Percentiles rank a stretch among this genome's conserved stretches.
Conservation (phyloP, 2,113 vertebrate species). For the Formicarius rufipectus region DNA sequence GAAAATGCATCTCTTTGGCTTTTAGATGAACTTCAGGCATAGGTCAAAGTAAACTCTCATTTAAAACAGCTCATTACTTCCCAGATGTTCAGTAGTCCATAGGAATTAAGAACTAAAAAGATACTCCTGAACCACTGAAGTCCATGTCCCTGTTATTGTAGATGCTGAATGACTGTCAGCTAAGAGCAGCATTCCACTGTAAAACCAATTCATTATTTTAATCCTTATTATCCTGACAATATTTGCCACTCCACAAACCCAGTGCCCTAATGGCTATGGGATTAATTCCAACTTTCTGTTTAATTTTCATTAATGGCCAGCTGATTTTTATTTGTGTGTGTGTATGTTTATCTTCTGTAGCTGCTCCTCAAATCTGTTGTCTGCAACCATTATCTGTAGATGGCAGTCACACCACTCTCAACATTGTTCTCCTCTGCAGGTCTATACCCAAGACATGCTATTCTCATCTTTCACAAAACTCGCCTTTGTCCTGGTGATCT, state of each 20-base stretch:
- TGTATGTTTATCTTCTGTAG: not conserved
- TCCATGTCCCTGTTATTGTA: not conserved
- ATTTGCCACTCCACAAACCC: not conserved
- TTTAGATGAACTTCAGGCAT: not conserved
- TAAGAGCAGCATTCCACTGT: not conserved
- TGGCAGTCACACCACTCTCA: constrained; percentile 56
- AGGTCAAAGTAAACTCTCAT: not conserved
- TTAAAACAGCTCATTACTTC: not conserved
- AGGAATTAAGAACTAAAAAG: not conserved
- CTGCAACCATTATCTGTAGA: constrained; percentile 39
- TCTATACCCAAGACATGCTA: not conserved
- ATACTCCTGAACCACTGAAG: not conserved
- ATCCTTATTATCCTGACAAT: not conserved
- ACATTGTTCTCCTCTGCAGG: not conserved
- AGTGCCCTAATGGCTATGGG: not conserved
- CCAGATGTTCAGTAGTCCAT: not conserved
- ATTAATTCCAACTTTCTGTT: not conserved
- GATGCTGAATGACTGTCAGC: not conserved
- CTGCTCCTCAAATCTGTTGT: not conserved
- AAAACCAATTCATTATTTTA: not conserved
- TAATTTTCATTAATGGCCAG: not conserved
- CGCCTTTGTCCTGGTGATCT: not conserved
- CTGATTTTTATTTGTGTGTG: not conserved
- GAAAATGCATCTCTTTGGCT: not conserved
- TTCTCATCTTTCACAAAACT: not conserved